Base-by-base conservation (phyloP, 2,888 invertebrate genomes). In the Chesias legatella region DNA sequence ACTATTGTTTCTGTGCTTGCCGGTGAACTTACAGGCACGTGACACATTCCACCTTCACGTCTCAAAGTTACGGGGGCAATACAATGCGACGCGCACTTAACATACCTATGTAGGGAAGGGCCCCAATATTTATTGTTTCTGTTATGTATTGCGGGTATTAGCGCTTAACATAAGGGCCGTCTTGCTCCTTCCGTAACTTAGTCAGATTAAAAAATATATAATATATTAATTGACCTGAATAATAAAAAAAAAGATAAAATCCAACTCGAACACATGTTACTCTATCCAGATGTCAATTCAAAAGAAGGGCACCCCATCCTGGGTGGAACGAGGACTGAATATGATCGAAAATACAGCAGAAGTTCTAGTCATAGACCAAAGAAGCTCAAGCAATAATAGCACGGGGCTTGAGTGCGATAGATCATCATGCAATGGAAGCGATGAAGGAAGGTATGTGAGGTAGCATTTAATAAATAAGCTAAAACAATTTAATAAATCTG, bases 331-430 rank as follows among this genome's bases (percentile, higher is more conserved):
- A 31, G 89, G 90, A n/a, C 70, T 90, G 24, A 89, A 88, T 56
- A 88, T 85, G 80, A 83, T 88, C 48, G 85, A 88, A 39, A 86
- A 78, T 47, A 68, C 84, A 11, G 72, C 88, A n/a, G 81, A 91
- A 74, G 88, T 91, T 30, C 67, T 91, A 56, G 85, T 90, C 50
- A 89, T 91, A 45, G 90, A 90, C 67, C 91, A 91, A 73, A 74
- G 78, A 67, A 85, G 86, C 58, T 80, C 83, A 3, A 77, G 74
- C 10, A 81, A 81, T 49, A 67, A 82, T 48, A 70, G 69, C 40
- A 82, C 86, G 1, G 85, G 83, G 5, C 63, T 82, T 25, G 88
- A 88, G 22, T 85, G 79, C 50, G 88, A 88, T 47, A 67, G 80
- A 55, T 82, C 79, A 6, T 88, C 88, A 1, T 84, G 73, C 47